phyloP scores from a whole-genome alignment of 37 sponge, comb jelly and placozoan species.

The Hexactinellida sp. region DNA sequence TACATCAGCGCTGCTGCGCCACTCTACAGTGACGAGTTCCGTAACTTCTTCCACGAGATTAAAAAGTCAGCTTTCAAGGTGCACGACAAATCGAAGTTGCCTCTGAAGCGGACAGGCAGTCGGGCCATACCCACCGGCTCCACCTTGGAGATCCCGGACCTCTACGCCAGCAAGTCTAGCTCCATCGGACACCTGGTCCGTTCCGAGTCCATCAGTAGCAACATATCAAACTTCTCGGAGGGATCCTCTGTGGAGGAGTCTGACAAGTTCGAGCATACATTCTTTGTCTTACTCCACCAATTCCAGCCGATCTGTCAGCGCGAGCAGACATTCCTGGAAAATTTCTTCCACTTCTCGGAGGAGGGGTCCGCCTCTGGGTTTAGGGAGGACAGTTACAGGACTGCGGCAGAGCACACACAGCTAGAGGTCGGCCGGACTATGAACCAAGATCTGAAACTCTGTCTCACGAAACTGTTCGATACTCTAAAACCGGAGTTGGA shows the following conservation, averaged over 20 bases:
- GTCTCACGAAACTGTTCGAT: slow-evolving; percentile 41
- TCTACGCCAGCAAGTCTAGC: background rate
- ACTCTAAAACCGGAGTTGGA: slow-evolving; percentile 54
- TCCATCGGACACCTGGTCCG: background rate
- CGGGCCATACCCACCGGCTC: background rate
- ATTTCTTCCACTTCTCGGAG: slow-evolving; percentile 58
- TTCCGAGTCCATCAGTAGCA: background rate
- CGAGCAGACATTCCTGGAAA: slow-evolving; percentile 51
- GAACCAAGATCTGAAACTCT: background rate
- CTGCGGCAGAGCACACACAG: background rate
- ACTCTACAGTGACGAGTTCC: background rate
- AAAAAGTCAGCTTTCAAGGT: background rate
- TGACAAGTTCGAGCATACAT: slow-evolving; percentile 27
- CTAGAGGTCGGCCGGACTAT: background rate
- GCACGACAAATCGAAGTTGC: background rate
- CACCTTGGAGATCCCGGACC: background rate
- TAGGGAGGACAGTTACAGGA: background rate
- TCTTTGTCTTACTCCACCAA: slow-evolving; percentile 37
- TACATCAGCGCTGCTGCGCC: background rate
- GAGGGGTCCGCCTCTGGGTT: background rate
- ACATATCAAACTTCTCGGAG: background rate
- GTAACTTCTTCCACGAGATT: background rate
- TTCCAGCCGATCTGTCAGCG: slow-evolving; percentile 48
- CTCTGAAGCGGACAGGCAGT: background rate
- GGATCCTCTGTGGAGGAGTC: background rate